Conservation (phyloP, 2,113 vertebrate species). For the Myotis lucifugus region DNA sequence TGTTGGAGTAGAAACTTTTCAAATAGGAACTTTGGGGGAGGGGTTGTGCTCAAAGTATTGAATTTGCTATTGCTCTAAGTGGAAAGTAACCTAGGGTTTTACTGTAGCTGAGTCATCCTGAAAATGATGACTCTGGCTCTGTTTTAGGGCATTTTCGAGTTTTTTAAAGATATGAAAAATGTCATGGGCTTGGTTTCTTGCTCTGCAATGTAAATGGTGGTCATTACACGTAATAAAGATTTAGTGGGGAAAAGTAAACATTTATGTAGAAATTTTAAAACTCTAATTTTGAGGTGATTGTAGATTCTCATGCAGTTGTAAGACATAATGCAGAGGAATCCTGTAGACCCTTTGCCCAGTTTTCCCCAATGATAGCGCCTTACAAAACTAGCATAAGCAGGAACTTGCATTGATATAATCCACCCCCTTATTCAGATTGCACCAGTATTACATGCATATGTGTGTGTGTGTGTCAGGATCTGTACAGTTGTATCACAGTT, state of each 20-base stretch:
- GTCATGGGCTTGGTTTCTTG: background rate
- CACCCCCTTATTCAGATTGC: too few species aligned
- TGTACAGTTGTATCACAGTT: background rate
- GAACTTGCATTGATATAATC: background rate
- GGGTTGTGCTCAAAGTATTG: background rate
- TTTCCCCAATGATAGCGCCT: background rate
- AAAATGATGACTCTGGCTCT: background rate
- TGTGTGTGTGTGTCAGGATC: background rate
- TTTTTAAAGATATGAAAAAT: background rate
- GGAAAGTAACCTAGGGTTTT: background rate
- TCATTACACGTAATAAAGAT: background rate
- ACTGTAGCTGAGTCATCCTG: background rate
- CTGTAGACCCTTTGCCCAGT: background rate
- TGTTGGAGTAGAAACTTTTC: background rate
- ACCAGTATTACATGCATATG: background rate
- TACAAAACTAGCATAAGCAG: background rate
- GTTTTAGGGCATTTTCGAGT: background rate
- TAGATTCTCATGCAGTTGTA: background rate
- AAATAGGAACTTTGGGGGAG: background rate
- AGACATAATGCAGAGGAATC: background rate
- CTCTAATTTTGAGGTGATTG: background rate
- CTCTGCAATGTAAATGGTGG: background rate
- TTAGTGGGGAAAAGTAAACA: background rate
- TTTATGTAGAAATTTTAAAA: background rate
- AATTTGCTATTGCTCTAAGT: background rate